Conservation (phyloP, 2,888 invertebrate genomes). For the Lasioglossum malachurum region DNA sequence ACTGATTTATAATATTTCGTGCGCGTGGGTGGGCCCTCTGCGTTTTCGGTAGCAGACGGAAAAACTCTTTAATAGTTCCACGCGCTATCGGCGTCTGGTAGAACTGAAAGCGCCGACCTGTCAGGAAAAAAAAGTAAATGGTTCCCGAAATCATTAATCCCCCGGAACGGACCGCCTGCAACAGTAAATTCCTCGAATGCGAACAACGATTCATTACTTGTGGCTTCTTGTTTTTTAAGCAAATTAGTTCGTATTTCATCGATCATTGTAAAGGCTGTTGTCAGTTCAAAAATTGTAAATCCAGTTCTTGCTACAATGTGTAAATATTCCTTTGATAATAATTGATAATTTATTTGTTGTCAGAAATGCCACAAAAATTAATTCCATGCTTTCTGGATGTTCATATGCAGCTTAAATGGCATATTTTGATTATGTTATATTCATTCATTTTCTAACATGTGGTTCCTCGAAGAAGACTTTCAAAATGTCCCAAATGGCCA, state of each 20-base stretch:
- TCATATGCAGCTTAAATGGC: too few species aligned
- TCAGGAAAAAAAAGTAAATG: conserved; percentile 35
- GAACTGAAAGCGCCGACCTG: conserved; percentile 53
- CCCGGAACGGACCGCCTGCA: not conserved
- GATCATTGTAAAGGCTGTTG: not conserved
- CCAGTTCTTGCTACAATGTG: too few species aligned
- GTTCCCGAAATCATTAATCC: conserved; percentile 54
- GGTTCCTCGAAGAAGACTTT: too few species aligned
- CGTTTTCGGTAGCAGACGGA: conserved; percentile 64
- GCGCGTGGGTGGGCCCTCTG: conserved; percentile 71
- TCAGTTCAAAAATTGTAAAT: not conserved
- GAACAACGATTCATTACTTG: not conserved
- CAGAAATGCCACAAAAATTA: too few species aligned
- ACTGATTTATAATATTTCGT: conserved; percentile 66
- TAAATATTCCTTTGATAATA: too few species aligned
- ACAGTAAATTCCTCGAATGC: not conserved
- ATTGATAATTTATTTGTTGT: too few species aligned
- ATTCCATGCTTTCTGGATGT: too few species aligned
- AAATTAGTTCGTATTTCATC: not conserved
- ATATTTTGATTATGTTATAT: too few species aligned
- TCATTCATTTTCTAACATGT: too few species aligned
- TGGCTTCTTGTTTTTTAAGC: not conserved
- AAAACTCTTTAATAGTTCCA: conserved; percentile 71
- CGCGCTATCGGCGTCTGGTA: conserved; percentile 64
- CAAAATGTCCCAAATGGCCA: too few species aligned